phyloP scores from a whole-genome alignment of 2,797 vertebrate species.

The Hafferia zeledoni region DNA sequence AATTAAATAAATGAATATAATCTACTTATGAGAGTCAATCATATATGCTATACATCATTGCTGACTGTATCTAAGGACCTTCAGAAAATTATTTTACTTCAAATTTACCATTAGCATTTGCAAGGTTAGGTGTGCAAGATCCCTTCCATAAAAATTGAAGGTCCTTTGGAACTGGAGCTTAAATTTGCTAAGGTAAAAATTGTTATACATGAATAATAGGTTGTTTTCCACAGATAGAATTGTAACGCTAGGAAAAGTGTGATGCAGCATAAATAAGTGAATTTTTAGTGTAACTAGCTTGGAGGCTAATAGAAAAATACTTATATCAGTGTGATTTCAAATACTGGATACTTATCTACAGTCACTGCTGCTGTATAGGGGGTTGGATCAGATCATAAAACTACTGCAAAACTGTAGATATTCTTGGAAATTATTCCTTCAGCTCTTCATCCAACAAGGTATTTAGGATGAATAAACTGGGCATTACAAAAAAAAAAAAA shows the following conservation, averaged over 20 bases:
- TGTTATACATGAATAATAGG: not conserved
- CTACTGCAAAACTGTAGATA: not conserved
- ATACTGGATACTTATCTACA: not conserved
- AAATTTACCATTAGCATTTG: not conserved
- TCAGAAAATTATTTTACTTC: not conserved
- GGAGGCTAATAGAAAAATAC: not conserved
- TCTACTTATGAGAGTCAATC: not conserved
- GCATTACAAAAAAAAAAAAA: not conserved
- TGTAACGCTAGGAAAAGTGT: not conserved
- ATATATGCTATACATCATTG: not conserved
- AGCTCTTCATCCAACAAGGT: not conserved
- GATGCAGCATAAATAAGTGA: not conserved
- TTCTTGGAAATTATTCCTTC: not conserved
- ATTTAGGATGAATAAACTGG: not conserved
- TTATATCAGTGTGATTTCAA: not conserved
- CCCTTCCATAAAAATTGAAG: not conserved
- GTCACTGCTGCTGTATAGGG: not conserved
- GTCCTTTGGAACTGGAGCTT: not conserved
- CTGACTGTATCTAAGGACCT: not conserved
- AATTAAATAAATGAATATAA: not conserved
- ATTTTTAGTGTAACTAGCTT: not conserved
- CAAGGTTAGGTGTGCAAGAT: not conserved
- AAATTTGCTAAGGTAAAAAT: not conserved
- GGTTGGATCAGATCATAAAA: not conserved
- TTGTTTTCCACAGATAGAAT: not conserved